A percentile compares a stretch with the other conserved stretches of the same genome.
Evolutionary conservation across 2,888 invertebrate species (phyloP).

Genomic region (Andricus curvator): DNA sequence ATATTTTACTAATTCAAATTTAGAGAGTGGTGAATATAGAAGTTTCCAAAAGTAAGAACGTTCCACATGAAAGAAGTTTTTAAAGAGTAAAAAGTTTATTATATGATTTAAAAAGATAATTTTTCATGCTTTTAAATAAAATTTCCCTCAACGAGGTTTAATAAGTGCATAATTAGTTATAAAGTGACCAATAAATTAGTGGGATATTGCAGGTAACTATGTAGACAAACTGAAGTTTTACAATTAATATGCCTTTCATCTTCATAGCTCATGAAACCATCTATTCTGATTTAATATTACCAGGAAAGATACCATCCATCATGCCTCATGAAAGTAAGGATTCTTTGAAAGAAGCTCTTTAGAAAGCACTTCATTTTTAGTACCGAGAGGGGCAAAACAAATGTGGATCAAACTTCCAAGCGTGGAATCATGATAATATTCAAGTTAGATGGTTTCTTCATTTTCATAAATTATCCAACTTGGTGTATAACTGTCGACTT

Average conservation of each 20-base stretch:
- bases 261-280: slow-evolving; percentile 2
- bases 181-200: slow-evolving; percentile 7
- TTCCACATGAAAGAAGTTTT: too few relatives aligned
- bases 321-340: slow-evolving; percentile 6
- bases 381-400: not conserved
- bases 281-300: slow-evolving; percentile 34
- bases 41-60: too few relatives aligned
- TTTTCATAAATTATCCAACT: not conserved
- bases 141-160: not conserved
- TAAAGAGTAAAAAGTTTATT: too few relatives aligned
- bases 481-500: not conserved
- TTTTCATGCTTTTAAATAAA: not conserved
- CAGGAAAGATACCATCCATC: slow-evolving; percentile 14
- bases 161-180: not conserved
- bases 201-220: not conserved
- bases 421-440: not conserved
- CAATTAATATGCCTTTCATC: slow-evolving; percentile 16
- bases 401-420: not conserved
- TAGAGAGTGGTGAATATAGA: too few relatives aligned
- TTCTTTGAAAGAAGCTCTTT: slow-evolving; percentile 12
- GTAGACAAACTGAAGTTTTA: not conserved
- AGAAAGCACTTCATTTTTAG: slow-evolving; percentile 1
- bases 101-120: too few relatives aligned
- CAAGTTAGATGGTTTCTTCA: not conserved
- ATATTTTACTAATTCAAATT: too few relatives aligned